Base-by-base conservation (phyloP, 2,797 vertebrate species). In the Adrianichthys oophorus region DNA sequence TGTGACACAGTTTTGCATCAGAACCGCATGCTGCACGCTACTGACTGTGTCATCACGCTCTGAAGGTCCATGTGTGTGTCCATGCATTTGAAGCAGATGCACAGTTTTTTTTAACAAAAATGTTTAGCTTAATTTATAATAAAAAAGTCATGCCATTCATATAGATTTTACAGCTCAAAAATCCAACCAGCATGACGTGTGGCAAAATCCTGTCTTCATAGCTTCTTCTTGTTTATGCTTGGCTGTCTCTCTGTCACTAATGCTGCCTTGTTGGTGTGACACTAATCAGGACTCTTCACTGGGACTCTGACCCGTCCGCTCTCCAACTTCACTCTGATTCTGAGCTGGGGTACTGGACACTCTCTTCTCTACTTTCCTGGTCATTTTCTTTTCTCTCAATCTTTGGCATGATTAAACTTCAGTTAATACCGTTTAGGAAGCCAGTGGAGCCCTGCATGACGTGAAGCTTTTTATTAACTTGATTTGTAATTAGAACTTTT, bases 271-370 rank as follows among this genome's bases (percentile, higher is more conserved):
- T 94, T 94, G 94, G 92, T 87, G 91, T 92, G 93, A 92, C 94
- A 95, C 95, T 95, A 94, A 91, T 92, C 94, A 98, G 97, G 98
- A 98, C 94, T 93, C 96, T 99, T 90, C 97, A 98, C 84, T 99
- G 98, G 97, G 97, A 99, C 93, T 97, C 96, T 95, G 97, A 99
- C 91, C 97, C 96, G 79, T 98, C 97, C 89, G 95, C 96, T 90
- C 95, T 99, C 88, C 97, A 98, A 92, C 97, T 99, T 91, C 97
- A 98, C 92, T 98, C 96, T 95, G 95, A 98, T 90, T 96, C 95
- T 93, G 96, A 99, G 92, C 92, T 97, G 94, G 95, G 97, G 97
- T 99, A 98, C 93, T 95, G 91, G 92, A 95, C 91, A 93, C 91
- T 93, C 93, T 95, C 95, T 93, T 94, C 94, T 93, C 88, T 87